Evolutionary conservation across 2,113 vertebrate species (phyloP), one percentile per base, ranked within the genome.

Genomic region (Lycocorax pyrrhopterus): DNA sequence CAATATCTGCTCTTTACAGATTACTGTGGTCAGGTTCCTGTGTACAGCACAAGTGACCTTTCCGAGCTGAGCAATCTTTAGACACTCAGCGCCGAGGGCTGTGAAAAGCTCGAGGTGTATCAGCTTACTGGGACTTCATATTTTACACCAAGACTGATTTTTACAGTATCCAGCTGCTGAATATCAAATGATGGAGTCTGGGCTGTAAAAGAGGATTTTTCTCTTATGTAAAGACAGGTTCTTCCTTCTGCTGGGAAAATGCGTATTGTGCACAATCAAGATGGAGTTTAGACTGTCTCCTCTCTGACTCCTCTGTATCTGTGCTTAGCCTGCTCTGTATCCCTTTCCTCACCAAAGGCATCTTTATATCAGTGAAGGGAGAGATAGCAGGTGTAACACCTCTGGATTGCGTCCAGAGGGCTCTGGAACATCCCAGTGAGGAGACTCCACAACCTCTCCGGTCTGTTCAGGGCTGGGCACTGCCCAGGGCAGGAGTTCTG

Each of bases 1-100:
- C 88, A 95, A 92, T 93, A 90, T 93, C 93, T 93, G 96, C 93
- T 96, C 90, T 95, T 96, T 95, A 41, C 93, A 95, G 96, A 93
- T 93, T 22, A 55, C 89, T 5, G 35, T 90, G 93, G 78, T 83
- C 85, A 55, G 88, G 92, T 91, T 96, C 87, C 91, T 86, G 84
- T 74, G 84, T 83, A 43, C 85, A 91, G 84, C 81, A 67, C 4
- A 3, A 19, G 87, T 96, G 94, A 94, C 87, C 94, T 96, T 95
- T 96, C 60, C 13, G 33, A 88, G 72, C 55, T 59, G 73, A 89
- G 85, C 89, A 87, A 87, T 95, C 85, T 86, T 37, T 78, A 84
- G 91, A 58, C 74, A 87, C 89, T 89, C 96, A 86, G 20, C 73
- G 41, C 80, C 1, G 4, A 66, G 80, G 35, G 87, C 39, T 27